Percentiles rank a stretch among this genome's conserved stretches.
phyloP scores from a whole-genome alignment of 2,888 invertebrate species.

The Volucella bombylans region DNA sequence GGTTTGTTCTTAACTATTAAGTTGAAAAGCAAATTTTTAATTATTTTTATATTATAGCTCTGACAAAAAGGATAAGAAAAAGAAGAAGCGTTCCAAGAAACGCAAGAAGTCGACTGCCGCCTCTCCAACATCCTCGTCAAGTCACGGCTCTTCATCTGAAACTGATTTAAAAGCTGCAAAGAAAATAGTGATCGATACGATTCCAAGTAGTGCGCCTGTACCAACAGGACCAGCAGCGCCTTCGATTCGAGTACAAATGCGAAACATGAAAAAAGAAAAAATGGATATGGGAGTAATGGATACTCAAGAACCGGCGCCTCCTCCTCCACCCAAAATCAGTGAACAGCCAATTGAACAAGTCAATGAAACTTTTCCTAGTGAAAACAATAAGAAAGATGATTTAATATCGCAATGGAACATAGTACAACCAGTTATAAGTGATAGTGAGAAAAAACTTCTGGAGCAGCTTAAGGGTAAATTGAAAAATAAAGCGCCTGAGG shows the following conservation, averaged over 20 bases:
- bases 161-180: conserved; percentile 71
- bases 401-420: conserved; percentile 85
- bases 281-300: conserved; percentile 76
- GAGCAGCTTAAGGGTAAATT: conserved; percentile 83
- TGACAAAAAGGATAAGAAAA: conserved; percentile 83
- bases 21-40: conserved; percentile 76
- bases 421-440: conserved; percentile 84
- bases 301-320: conserved; percentile 75
- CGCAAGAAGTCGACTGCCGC: conserved; percentile 79
- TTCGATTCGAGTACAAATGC: conserved; percentile 87
- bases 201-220: conserved; percentile 73
- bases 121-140: conserved; percentile 75
- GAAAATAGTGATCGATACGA: conserved; percentile 37
- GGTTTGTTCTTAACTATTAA: conserved; percentile 77
- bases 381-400: conserved; percentile 83
- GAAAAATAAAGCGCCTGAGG: conserved; percentile 79
- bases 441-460: conserved; percentile 84
- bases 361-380: conserved; percentile 75
- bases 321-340: conserved; percentile 79
- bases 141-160: conserved; percentile 78
- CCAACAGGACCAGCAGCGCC: conserved; percentile 80
- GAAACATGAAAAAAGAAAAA: conserved; percentile 84
- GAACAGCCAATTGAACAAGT: conserved; percentile 80
- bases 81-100: conserved; percentile 83
- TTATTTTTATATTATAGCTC: conserved; percentile 68